Evolutionary conservation across 30 jellyfish, hydroid and myxozoan genomes (phyloP), one percentile per base, ranked within the genome.

Genomic region (Pseudorhiza aurosa): DNA sequence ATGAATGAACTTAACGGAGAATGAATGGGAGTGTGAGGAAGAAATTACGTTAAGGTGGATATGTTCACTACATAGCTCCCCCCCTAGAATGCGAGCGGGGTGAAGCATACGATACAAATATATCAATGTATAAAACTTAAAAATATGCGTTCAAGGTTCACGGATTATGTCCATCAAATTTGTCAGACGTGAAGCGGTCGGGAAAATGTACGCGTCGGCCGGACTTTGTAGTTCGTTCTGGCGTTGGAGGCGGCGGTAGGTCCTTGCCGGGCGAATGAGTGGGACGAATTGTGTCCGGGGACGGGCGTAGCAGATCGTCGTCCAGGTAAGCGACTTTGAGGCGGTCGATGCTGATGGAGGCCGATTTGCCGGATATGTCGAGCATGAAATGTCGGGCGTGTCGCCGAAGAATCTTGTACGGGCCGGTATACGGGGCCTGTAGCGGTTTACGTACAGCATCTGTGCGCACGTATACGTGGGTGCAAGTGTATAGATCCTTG

Each of bases 381-480:
- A 81, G 35, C 11, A 22, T 39, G 37, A 81, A 81, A 18, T 44
- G 57, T n/a, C 67, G 47, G 24, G 37, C 42, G 36, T 28, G 24
- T 12, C 85, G 91, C 11, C 33, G 68, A 12, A 64, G 59, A 40
- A 79, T 42, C 3, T 35, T 21, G 29, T 62, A 64, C 3, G 93
- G 93, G 8, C 93, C 87, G 40, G 75, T 58, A 40, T 81, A 67
- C 8, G 87, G 93, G 2, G 85, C 65, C 65, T 81, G 75, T 0
- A 81, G 78, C 14, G 93, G 93, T 28, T 37, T 65, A n/a, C 78
- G 77, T 0, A 67, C 93, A 46, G 75, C 77, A 65, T 67, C 93
- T 25, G 53, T 22, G 25, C 93, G 87, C 29, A 81, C 56, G 55
- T 17, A 81, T 0, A 81, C 93, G 51, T 49, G 86, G 15, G 87